A percentile compares a stretch with the other conserved stretches of the same genome.
Conservation (phyloP, 2,888 invertebrate genomes). For the Poecilobothrus nobilitatus region DNA sequence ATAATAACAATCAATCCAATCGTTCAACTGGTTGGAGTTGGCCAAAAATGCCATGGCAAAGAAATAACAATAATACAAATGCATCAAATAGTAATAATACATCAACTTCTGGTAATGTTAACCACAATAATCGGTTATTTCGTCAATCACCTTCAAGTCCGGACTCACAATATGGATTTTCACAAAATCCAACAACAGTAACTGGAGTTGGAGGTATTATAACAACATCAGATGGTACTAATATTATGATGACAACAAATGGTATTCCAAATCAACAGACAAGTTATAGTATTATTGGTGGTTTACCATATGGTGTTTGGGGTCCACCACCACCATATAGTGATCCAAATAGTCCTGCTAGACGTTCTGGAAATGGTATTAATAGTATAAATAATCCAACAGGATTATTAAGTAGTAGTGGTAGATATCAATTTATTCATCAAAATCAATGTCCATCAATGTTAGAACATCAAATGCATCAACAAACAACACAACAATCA, state of each 20-base stretch:
- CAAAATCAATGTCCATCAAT: conserved; percentile 28
- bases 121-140: conserved; percentile 32
- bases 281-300: conserved; percentile 51
- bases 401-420: conserved; percentile 20
- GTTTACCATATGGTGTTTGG: conserved; percentile 60
- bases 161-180: conserved; percentile 76
- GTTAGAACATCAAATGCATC: conserved; percentile 24
- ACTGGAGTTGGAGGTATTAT: conserved; percentile 24
- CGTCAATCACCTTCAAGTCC: conserved; percentile 63
- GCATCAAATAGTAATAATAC: conserved; percentile 23
- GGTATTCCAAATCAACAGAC: conserved; percentile 31
- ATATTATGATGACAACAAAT: conserved; percentile 22
- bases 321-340: conserved; percentile 86
- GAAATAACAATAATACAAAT: conserved; percentile 40
- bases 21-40: conserved; percentile 54
- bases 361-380: conserved; percentile 35
- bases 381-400: neutral
- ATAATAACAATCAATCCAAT: conserved; percentile 27
- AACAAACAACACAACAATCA: conserved; percentile 23
- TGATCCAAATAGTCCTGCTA: conserved; percentile 63
- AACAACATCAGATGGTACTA: conserved; percentile 29
- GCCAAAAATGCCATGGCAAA: conserved; percentile 65
- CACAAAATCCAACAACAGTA: conserved; percentile 36
- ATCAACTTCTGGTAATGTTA: neutral
- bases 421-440: conserved; percentile 38